Evolutionary conservation across 1,140 invertebrate species (phyloP), one percentile per base, ranked within the genome.

Genomic region (Eriosoma lanigerum): DNA sequence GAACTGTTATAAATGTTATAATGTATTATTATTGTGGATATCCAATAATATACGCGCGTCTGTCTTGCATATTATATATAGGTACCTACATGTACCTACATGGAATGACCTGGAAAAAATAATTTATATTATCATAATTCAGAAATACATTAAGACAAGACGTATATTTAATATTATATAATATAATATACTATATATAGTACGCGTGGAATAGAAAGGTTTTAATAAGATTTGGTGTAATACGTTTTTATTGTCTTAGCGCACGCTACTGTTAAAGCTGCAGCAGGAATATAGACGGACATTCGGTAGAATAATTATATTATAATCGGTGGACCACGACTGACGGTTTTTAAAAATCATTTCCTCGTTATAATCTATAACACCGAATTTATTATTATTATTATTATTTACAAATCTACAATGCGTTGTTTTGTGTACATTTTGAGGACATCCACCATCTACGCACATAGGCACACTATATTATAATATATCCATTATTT

Each of bases 221-320:
- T 44, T 78, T n/a, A n/a, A n/a, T n/a, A 29, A 38, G 75, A 62
- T 44, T 44, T 38, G 8, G 21, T 48, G 29, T 62, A 62, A 78
- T 60, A 38, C 62, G 54, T 78, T 62, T 78, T 62, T 72, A 29
- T 29, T 72, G 48, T 72, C 26, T 52, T 62, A 62, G 32, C 12
- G 32, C 19, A 21, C 29, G 62, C 10, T 44, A 21, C 62, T 1
- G 38, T 54, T 54, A 15, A 8, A 6, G 38, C n/a, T 21, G 15
- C 29, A 8, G 8, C 8, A 38, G 8, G 32, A 38, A 4, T 4
- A 38, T 38, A 38, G n/a, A n/a, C n/a, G n/a, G n/a, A n/a, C n/a
- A n/a, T n/a, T n/a, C n/a, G n/a, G n/a, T 38, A 38, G 8, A 4
- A 38, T 38, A 38, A 4, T 38, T 38, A 38, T 38, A 13, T 17